These are phyloP conservation scores for Lampris incognitus DNA, from an alignment of 2,113 vertebrate species.

Conservation along the genomic window DNA sequence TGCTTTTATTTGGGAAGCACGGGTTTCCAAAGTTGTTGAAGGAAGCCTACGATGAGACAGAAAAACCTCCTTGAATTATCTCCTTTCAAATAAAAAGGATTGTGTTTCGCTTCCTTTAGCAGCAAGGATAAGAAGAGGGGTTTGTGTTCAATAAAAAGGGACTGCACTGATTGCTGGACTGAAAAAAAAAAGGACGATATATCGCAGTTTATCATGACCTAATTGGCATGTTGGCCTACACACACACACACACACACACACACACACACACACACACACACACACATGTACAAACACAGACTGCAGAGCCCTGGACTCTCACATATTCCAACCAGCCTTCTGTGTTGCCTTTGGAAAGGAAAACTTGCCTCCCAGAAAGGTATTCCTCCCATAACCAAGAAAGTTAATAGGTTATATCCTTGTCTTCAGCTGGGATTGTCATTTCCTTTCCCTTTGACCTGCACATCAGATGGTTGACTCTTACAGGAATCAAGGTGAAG, in stretches of 20 bases:
- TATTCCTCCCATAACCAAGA: constrained; percentile 59
- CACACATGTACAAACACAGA: constrained; percentile 26
- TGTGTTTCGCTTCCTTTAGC: neutral
- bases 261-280: constrained; percentile 14
- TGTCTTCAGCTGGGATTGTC: constrained; percentile 83
- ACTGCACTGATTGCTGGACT: neutral
- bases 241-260: constrained; percentile 16
- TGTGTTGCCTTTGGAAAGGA: constrained; percentile 55
- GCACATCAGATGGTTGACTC: constrained; percentile 78
- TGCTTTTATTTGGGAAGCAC: constrained; percentile 76
- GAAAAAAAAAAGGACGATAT: neutral
- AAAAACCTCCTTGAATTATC: constrained; percentile 29
- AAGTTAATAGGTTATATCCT: constrained; percentile 60
- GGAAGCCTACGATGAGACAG: constrained; percentile 72
- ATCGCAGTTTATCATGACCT: neutral
- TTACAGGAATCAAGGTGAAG: constrained; percentile 84
- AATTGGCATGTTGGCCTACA: neutral
- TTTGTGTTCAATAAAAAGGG: neutral
- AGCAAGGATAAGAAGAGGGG: neutral
- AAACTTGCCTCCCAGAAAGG: constrained; percentile 56
- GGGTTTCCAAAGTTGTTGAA: constrained; percentile 81
- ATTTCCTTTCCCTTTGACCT: constrained; percentile 86
- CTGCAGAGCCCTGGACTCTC: constrained; percentile 23
- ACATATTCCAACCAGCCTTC: constrained; percentile 25
- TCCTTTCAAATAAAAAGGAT: constrained; percentile 1